Base-by-base conservation (phyloP, 1,140 invertebrate genomes). In the Episyrphus balteatus region DNA sequence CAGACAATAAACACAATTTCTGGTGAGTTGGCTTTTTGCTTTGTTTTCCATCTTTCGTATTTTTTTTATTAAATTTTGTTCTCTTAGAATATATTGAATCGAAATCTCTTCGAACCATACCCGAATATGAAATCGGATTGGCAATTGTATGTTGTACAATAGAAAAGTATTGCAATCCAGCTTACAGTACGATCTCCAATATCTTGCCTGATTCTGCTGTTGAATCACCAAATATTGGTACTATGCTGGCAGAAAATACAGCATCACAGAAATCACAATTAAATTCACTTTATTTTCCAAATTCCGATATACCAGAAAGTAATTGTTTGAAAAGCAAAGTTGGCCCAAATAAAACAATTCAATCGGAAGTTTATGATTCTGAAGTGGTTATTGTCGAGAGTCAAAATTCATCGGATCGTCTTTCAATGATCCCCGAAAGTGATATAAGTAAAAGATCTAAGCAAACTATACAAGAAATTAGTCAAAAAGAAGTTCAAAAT, bases 121-220 rank as follows among this genome's bases (percentile, higher is more conserved):
- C 76, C 42, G 81, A 83, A 63, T 73, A 75, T 9, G 82, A 84
- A 58, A 77, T 84, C 48, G 79, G 79, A 10, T 68, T 81, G 37
- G 79, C 81, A 15, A 73, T 82, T 48, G 56, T 83, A 12, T 75
- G 78, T 51, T 76, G 75, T 58, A 81, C 78, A 1, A 71, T 66
- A 30, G 69, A 74, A 38, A 77, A 76, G 53, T 77, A 80, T 53
- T 84, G 82, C 55, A 84, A 84, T 68, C 79, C 81, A 10, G 52
- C 58, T 15, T 75, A 73, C 48, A 72, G 67, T 50, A 67, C 73
- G 30, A 47, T 66, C 11, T 62, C 61, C 15, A 64, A 68, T 61
- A 56, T 71, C 11, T 8, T 26, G 3, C 21, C 17, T 17, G 31
- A 49, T 49, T 19, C 21, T 5, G 39, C 19, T 15, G 18, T 33